Conservation (phyloP, 2,797 vertebrate genomes). For the Oreochromis mossambicus region DNA sequence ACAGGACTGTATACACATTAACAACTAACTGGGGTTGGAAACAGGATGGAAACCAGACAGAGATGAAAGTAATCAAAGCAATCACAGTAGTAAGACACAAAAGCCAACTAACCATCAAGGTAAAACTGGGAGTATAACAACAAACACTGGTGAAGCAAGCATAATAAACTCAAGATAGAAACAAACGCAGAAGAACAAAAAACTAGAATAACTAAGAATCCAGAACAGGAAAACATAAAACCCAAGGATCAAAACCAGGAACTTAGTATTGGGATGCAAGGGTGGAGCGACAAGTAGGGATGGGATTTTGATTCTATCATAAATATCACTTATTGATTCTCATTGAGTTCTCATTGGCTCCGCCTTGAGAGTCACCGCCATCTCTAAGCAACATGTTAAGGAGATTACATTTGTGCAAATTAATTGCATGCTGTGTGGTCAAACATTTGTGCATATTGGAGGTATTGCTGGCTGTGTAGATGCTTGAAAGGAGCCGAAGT, state of each 20-base stretch:
- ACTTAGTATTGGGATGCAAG: not conserved
- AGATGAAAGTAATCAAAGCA: not conserved
- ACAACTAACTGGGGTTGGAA: not conserved
- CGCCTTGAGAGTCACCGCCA: not conserved
- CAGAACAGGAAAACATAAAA: not conserved
- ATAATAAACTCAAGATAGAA: not conserved
- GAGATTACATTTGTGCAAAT: not conserved
- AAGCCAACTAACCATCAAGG: not conserved
- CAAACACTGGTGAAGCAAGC: not conserved
- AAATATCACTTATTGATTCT: not conserved
- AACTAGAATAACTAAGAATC: not conserved
- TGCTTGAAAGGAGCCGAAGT: not conserved
- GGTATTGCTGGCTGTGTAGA: not conserved
- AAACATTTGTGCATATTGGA: not conserved
- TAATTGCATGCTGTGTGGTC: not conserved
- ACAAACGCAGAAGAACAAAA: not conserved
- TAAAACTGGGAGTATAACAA: not conserved
- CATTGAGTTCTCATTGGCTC: not conserved
- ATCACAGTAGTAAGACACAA: not conserved
- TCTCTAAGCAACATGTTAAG: not conserved
- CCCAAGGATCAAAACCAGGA: not conserved
- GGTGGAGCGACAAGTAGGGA: not conserved
- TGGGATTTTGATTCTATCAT: accelerated
- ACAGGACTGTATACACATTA: not conserved
- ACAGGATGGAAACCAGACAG: not conserved